A percentile compares a stretch with the other conserved stretches of the same genome.
These are phyloP conservation scores for Pantherophis guttatus DNA, from an alignment of 2,113 vertebrate genomes.

Conservation along the genomic window DNA sequence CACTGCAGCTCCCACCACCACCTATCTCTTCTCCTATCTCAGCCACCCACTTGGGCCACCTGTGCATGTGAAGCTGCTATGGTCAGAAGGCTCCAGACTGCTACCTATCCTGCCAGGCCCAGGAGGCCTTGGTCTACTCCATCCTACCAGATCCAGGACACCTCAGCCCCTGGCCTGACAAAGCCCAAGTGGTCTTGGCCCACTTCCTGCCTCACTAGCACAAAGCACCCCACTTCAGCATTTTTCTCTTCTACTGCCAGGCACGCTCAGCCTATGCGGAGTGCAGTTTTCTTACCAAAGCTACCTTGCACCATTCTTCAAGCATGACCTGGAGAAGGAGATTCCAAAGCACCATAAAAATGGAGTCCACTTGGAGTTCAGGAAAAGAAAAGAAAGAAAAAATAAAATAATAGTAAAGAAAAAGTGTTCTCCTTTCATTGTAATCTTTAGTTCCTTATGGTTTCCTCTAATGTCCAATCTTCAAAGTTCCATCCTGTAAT, in stretches of 20 bases:
- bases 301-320: background rate
- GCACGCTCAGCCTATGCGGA: background rate
- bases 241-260: background rate
- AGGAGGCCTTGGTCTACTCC: too few relatives aligned
- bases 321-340: background rate
- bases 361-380: background rate
- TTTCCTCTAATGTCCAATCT: background rate
- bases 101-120: background rate
- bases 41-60: background rate
- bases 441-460: background rate
- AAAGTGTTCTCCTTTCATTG: background rate
- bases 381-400: background rate
- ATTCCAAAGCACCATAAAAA: background rate
- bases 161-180: too few relatives aligned
- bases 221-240: background rate
- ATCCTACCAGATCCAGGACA: background rate
- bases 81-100: background rate
- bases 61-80: background rate
- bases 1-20: background rate
- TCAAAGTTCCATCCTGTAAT: background rate
- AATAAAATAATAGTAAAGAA: background rate
- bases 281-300: background rate
- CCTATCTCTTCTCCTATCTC: background rate
- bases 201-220: background rate
- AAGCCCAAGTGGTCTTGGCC: background rate